Evolutionary conservation across 1,140 invertebrate genomes (phyloP), one percentile per base, ranked within the genome.

Genomic region (Penaeus indicus): DNA sequence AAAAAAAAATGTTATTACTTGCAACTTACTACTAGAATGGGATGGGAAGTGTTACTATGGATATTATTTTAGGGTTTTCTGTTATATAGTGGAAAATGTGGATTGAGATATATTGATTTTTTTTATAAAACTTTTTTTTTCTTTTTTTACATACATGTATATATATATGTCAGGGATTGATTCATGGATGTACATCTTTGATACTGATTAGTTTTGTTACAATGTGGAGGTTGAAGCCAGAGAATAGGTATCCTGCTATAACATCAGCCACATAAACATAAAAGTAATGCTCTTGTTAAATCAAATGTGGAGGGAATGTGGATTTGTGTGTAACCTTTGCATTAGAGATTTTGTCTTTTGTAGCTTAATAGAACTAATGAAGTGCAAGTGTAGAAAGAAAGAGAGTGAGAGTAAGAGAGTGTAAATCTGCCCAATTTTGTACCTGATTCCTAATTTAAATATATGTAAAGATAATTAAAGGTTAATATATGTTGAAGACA

Each of bases 361-460:
- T 88, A 88, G 87, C 61, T 64, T 84, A 77, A 67, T 84, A 88
- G 62, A 62, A 61, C 60, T 77, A 85, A 60, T 75, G 67, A 77
- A 85, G 69, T 75, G 84, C 84, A 85, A 85, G 84, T 77, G n/a
- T 61, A 63, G 32, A 88, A 69, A 32, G 72, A 75, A 75, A 75
- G 72, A 16, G 72, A 38, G 42, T 38, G 42, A 75, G 72, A 75
- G 72, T 75, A 38, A 75, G 42, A 27, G 72, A 75, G 72, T 38
- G 86, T 82, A 84, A 84, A 77, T 88, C 87, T 88, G 81, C 87
- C 81, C 87, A 88, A 84, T 88, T 88, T 88, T 88, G 87, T 88
- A 84, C 81, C 87, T 88, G 87, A 88, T 88, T 88, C 86, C 86
- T 88, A 88, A 88, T 88, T 88, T 88, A 88, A 86, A 86, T 86